Conservation (phyloP, 2,113 vertebrate species). For the Canis aureus region DNA sequence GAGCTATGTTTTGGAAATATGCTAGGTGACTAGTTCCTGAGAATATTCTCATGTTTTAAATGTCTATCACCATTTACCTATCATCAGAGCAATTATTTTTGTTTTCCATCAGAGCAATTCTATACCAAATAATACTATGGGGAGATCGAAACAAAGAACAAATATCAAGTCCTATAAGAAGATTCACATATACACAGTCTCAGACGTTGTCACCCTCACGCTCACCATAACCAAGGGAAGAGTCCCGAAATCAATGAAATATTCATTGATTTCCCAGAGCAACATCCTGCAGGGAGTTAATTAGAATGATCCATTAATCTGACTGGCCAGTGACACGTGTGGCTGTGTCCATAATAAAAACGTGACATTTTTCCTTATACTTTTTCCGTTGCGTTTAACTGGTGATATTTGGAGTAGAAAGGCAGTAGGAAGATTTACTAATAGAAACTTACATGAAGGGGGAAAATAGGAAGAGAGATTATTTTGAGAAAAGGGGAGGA, state of each 20-base stretch:
- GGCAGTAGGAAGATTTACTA: not conserved
- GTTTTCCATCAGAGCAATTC: not conserved
- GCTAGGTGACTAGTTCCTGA: not conserved
- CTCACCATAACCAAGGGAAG: not conserved
- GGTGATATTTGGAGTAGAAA: not conserved
- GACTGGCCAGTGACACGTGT: not conserved
- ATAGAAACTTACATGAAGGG: not conserved
- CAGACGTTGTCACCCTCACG: not conserved
- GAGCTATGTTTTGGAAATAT: not conserved
- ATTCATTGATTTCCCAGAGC: not conserved
- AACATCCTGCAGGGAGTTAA: not conserved
- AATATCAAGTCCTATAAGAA: not conserved
- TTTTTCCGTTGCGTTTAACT: not conserved
- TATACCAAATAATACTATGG: not conserved
- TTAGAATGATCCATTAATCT: not conserved
- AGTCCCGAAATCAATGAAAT: not conserved
- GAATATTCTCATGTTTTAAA: not conserved
- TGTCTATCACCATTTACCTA: not conserved
- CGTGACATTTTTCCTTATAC: not conserved
- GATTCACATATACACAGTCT: not conserved
- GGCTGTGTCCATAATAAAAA: not conserved
- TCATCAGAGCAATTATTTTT: not conserved
- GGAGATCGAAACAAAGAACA: not conserved
- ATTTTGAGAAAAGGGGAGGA: not conserved
- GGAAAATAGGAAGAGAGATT: not conserved